phyloP scores from a whole-genome alignment of 2,113 vertebrate species.

The Cynoglossus semilaevis region DNA sequence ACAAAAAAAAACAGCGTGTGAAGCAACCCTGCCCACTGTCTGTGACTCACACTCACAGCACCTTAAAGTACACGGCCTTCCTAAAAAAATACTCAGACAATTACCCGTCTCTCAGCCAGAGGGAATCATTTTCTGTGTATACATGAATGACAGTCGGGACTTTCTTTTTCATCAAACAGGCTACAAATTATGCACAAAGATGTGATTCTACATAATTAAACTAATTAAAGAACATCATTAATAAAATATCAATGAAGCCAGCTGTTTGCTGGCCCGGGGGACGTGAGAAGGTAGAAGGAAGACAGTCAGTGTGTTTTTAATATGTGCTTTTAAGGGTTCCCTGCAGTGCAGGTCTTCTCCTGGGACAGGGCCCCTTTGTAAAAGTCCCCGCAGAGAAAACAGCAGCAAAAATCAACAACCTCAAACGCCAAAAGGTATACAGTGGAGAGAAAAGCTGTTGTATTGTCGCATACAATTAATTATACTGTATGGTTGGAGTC shows the following conservation, averaged over 20 bases:
- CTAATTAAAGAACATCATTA: constrained; percentile 83
- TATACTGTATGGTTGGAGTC: constrained; percentile 12
- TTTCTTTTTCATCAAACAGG: constrained; percentile 71
- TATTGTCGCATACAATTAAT: constrained; percentile 35
- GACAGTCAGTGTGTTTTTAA: constrained; percentile 73
- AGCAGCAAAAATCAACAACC: constrained; percentile 60
- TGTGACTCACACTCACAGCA: constrained; percentile 51
- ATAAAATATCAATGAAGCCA: constrained; percentile 81
- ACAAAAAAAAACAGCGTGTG: constrained; percentile 47
- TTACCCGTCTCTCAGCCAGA: constrained; percentile 63
- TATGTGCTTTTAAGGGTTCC: constrained; percentile 77
- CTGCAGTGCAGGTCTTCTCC: constrained; percentile 59
- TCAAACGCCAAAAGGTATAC: constrained; percentile 39
- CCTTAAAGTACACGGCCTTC: constrained; percentile 23
- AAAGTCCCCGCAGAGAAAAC: constrained; percentile 57
- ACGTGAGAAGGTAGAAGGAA: constrained; percentile 54
- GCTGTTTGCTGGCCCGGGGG: constrained; percentile 78
- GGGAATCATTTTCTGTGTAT: constrained; percentile 64
- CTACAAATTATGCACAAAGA: constrained; percentile 77
- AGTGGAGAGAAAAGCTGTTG: constrained; percentile 4
- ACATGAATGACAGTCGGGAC: constrained; percentile 67
- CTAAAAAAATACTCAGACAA: constrained; percentile 50
- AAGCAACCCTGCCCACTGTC: constrained; percentile 41
- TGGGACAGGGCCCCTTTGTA: constrained; percentile 55
- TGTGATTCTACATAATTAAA: constrained; percentile 76